Evolutionary conservation across 1,140 invertebrate genomes (phyloP), one percentile per base, ranked within the genome.

Genomic region (Samia ricini): DNA sequence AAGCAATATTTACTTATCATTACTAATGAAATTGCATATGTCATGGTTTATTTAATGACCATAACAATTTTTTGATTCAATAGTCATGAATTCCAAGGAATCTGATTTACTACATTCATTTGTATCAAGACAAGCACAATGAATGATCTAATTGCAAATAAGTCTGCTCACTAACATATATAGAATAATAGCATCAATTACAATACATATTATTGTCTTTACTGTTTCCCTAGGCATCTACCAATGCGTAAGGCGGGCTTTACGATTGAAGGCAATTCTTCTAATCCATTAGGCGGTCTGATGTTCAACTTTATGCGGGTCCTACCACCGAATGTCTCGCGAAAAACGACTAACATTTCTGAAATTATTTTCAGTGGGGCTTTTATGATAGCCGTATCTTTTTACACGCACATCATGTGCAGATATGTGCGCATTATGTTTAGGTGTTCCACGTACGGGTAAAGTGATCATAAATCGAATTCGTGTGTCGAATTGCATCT

Each of bases 371-470:
- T 81, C 79, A 85, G 79, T 87, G 74, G 76, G 71, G 79, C 74
- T 88, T 81, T 89, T 89, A 89, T 74, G 87, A 83, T 82, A 83
- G 83, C 75, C 78, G 78, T 89, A 87, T 89, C 85, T 87, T 89
- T 89, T 89, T 89, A 89, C 81, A 88, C 76, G 67, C 79, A 79
- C 83, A 87, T 89, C 81, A 87, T 84, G 78, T 77, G 75, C 82
- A 85, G 81, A 85, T 85, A 85, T 79, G 83, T 77, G 77, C 77
- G 82, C 83, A 83, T 89, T 83, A 86, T 81, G 77, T 85, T 85
- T 76, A 85, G 74, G 74, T 85, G 73, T 79, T 74, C 73, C 66
- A 63, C 75, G 74, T 77, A 76, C 69, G 76, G 78, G 75, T 64
- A 61, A 81, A 83, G 79, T 74, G 67, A 74, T 71, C 73, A 81